Conservation (phyloP, 2,888 invertebrate genomes). For the Temnothorax rugatulus region DNA sequence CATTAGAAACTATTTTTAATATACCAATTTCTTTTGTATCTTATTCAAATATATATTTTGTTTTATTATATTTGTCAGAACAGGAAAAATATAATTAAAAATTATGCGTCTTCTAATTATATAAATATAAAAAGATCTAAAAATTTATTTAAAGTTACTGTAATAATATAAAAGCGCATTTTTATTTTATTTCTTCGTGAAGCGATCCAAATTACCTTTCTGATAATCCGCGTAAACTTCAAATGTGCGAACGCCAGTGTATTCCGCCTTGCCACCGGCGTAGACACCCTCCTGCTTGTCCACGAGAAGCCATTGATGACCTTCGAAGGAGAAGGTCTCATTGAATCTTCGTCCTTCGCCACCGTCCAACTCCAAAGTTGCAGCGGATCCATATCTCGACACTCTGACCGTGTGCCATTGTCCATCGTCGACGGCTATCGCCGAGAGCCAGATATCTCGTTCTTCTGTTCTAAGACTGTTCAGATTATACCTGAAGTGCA, state of each 20-base stretch:
- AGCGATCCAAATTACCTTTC: constrained; percentile 88
- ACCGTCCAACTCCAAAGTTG: constrained; percentile 96
- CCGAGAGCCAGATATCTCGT: constrained; percentile 95
- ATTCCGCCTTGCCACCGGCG: constrained; percentile 98
- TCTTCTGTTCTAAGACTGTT: constrained; percentile 97
- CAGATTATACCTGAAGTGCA: constrained; percentile 97
- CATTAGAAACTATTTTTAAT: not conserved
- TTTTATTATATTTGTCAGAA: not conserved
- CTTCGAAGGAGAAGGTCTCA: constrained; percentile 95
- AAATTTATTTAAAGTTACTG: not conserved
- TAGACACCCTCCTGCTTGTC: constrained; percentile 98
- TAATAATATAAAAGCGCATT: not conserved
- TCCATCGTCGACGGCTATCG: constrained; percentile 97
- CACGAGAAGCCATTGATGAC: constrained; percentile 96
- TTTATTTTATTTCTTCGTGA: not conserved
- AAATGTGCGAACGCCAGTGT: constrained; percentile 96
- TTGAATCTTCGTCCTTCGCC: constrained; percentile 98
- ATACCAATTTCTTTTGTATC: not conserved
- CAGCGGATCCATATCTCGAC: constrained; percentile 96
- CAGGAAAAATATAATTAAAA: not conserved
- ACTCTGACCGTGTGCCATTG: constrained; percentile 98
- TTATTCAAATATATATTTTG: not conserved
- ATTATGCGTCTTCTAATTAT: not conserved
- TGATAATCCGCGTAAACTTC: constrained; percentile 98
- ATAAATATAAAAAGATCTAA: not conserved